phyloP scores from a whole-genome alignment of 1,140 invertebrate species.

The Lepidurus apus region DNA sequence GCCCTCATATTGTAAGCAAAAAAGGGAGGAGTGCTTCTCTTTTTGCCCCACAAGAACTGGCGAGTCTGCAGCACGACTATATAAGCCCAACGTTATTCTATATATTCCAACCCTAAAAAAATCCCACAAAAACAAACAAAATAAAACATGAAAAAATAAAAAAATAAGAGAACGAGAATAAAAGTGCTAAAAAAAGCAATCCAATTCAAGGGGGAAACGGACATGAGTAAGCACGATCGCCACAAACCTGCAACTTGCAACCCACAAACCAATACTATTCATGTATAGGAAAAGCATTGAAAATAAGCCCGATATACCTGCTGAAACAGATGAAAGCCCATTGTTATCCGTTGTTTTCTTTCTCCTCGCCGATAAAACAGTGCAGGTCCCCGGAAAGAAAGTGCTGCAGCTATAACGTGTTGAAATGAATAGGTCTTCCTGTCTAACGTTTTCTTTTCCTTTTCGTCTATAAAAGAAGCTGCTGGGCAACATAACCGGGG shows the following conservation, averaged over 20 bases:
- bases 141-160: too few relatives aligned
- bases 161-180: too few relatives aligned
- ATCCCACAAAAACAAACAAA: too few relatives aligned
- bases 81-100: background rate
- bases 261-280: slow-evolving; percentile 21
- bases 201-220: slow-evolving; percentile 3
- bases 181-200: background rate
- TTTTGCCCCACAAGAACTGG: background rate
- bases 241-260: background rate
- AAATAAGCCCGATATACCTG: slow-evolving; percentile 16
- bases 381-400: background rate
- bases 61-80: background rate
- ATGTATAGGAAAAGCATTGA: slow-evolving; percentile 1
- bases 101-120: background rate
- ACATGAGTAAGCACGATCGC: slow-evolving; percentile 18
- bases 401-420: background rate
- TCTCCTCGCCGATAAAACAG: background rate
- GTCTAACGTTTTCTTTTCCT: background rate
- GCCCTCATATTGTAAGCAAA: slow-evolving; percentile 8
- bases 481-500: too few relatives aligned
- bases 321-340: background rate
- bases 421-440: background rate
- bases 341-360: background rate
- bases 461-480: background rate
- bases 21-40: slow-evolving; percentile 4